phyloP scores from a whole-genome alignment of 2,113 vertebrate genomes.

The Actenoides lindsayi region DNA sequence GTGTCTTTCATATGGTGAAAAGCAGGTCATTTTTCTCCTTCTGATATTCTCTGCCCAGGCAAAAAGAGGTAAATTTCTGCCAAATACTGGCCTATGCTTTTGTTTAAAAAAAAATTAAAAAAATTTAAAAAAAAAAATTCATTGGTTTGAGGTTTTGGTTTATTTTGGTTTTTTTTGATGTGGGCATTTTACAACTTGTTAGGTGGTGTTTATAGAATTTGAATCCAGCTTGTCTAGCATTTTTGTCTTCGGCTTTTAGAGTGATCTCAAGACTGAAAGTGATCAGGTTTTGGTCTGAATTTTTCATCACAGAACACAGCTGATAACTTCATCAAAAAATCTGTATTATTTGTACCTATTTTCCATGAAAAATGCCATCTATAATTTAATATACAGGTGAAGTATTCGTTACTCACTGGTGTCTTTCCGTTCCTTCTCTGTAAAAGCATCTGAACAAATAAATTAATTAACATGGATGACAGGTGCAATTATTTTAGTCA shows the following conservation, averaged over 20 bases:
- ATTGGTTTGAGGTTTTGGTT: neutral
- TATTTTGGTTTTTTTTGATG: neutral
- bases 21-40: neutral
- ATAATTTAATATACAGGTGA: neutral
- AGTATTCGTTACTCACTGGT: neutral
- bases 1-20: neutral
- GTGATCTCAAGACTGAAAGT: neutral
- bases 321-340: neutral
- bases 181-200: neutral
- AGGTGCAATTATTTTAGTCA: neutral
- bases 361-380: neutral
- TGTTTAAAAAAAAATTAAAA: too few species aligned
- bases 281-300: neutral
- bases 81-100: too few species aligned
- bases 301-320: neutral
- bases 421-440: neutral
- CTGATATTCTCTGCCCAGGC: neutral
- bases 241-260: neutral
- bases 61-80: neutral
- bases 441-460: neutral
- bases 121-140: too few species aligned
- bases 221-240: neutral
- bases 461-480: neutral
- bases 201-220: neutral
- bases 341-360: neutral